Base-by-base conservation (phyloP, 2,888 invertebrate genomes). In the Lithophane ornitopus region DNA sequence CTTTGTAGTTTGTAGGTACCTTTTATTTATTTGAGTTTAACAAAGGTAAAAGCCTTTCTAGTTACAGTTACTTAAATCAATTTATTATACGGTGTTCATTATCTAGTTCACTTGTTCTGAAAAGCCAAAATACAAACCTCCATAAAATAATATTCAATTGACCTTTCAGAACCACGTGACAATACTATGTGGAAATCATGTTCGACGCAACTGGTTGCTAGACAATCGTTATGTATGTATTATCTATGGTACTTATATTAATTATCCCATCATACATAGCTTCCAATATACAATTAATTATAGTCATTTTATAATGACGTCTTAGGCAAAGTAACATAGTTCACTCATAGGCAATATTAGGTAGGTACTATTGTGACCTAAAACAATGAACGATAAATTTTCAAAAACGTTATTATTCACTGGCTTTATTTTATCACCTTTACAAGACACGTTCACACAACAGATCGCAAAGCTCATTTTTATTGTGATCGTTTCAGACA, bases 1-100 rank as follows among this genome's bases (percentile, higher is more conserved):
- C 8, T 49, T 77, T 62, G 46, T 34, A 34, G 34, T 34, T 34
- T 34, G 34, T 34, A 34, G 34, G 6, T 3, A 41, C 16, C 16
- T 76, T 81, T 59, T 61, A 66, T 81, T 59, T 61, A 66, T 76
- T 76, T 39, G 8, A 46, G 28, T 26, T 26, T 9, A 28, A n/a
- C 19, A 26, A 56, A 74, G 6, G 41, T 19, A 22, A 22, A 41
- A 56, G 22, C 19, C 22, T 54, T 26, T 16, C 39, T 54, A 26
- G 34, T 52, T 19, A 14, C n/a, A 81, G 49, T 76, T 54, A 28
- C 14, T 22, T 49, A 9, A 41, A 58, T 65, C 3, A 59, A 28
- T 61, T 62, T 56, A 7, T 26, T 22, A 52, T 41, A 56, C 41
- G 6, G 28, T n/a, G 19, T 39, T 54, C 39, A 80, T 28, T 41